Evolutionary conservation across 2,797 vertebrate species (phyloP).

Genomic region (Phalanger gymnotis): DNA sequence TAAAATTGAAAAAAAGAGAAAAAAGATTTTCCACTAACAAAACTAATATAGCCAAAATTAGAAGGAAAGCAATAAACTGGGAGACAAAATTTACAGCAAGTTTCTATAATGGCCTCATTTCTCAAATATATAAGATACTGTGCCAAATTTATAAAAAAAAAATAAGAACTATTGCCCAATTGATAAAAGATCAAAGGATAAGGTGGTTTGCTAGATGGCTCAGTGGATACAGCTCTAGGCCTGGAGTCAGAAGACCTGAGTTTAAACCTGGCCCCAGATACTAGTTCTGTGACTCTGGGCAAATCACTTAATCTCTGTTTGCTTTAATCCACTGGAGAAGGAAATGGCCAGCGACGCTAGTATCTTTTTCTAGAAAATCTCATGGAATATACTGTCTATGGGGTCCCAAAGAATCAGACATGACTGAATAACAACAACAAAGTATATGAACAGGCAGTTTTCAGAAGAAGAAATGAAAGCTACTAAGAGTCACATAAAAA

Average conservation of each 20-base stretch:
- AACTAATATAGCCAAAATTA: neutral
- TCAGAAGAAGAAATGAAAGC: neutral
- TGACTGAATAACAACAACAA: neutral
- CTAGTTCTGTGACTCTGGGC: neutral
- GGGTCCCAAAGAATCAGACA: neutral
- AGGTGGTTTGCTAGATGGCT: neutral
- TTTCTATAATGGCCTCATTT: neutral
- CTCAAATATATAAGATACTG: neutral
- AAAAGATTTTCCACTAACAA: neutral
- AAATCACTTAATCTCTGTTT: neutral
- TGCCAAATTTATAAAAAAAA: neutral
- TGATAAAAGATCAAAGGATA: neutral
- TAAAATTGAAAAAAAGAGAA: neutral
- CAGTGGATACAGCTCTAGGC: neutral
- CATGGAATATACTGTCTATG: neutral
- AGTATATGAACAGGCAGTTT: neutral
- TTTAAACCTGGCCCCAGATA: neutral
- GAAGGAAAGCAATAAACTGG: neutral
- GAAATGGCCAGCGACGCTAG: neutral
- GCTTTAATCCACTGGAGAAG: neutral
- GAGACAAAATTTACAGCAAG: neutral
- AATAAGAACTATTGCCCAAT: neutral
- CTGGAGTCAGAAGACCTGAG: neutral
- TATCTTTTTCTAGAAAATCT: neutral
- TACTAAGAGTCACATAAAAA: neutral